Base-by-base conservation (phyloP, 2,113 vertebrate genomes). In the Oostethus manadensis region DNA sequence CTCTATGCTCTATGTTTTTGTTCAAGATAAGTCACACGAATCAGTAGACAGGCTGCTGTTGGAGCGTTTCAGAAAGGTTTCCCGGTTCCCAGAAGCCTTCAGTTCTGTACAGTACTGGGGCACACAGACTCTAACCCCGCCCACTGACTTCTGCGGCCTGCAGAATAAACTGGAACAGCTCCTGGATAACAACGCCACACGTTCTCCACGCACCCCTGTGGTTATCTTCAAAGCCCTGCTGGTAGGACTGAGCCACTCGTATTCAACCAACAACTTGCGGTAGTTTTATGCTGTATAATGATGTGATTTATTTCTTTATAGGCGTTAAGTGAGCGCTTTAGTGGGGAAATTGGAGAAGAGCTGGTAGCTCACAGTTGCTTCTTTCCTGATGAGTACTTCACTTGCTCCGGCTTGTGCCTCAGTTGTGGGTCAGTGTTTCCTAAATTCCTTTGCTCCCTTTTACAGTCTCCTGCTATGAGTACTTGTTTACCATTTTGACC, bases 361-460 rank as follows among this genome's bases (percentile, higher is more conserved):
- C 89, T 95, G 66, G 92, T 94, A 71, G 91, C 93, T 3, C 93
- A 95, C 74, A 98, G 93, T 85, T 98, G 94, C 71, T 99, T 99
- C 77, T 99, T 99, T 68, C 97, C 97, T 10, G 97, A 99, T 67
- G 97, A 99, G 70, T 99, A 99, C 87, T 99, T 99, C 86, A 99
- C 96, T 56, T 99, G 97, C 79, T 97, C 96, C 64, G 90, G 90
- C 65, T 68, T 92, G 70, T 99, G 97, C 73, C 94, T 99, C 83
- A 96, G 96, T 78, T 99, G 97, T 77, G 94, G 95, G 97, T 99
- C 80, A 89, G 95, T 92, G 48, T 17, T n/a, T 23, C 51, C 20
- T 17, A 51, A 17, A 10, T 35, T 44, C 17, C 4, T 18, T 8
- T 6, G 9, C 18, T 58, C 6, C 63, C 48, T 15, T 3, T 58